Conservation (phyloP, 2,113 vertebrate genomes). For the Labeo catla region DNA sequence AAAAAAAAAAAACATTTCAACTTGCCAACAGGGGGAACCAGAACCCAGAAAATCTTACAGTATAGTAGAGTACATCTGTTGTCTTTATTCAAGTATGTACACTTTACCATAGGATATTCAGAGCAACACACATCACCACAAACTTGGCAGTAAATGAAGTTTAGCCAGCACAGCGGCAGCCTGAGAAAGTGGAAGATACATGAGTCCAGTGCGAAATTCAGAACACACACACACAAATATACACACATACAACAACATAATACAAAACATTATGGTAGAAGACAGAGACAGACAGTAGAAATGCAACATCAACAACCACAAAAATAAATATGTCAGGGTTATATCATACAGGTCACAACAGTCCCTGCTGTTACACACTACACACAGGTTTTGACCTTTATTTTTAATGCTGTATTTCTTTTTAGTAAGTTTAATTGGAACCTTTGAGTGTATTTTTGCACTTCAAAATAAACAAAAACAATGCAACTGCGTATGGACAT, state of each 20-base stretch:
- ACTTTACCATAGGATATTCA: slow-evolving; percentile 15
- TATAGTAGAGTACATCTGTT: neutral
- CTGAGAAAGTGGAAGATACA: slow-evolving; percentile 18
- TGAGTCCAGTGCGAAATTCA: slow-evolving; percentile 25
- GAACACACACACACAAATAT: slow-evolving; percentile 19
- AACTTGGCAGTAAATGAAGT: slow-evolving; percentile 15
- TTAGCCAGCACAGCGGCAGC: slow-evolving; percentile 47
- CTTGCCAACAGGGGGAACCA: slow-evolving; percentile 35
- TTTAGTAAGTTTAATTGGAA: neutral
- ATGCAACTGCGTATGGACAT: neutral
- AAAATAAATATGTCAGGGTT: slow-evolving; percentile 33
- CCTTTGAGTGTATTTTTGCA: neutral
- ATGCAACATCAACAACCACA: slow-evolving; percentile 29
- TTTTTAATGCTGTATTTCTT: neutral
- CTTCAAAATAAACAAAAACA: neutral
- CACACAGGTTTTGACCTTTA: neutral
- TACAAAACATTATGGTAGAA: slow-evolving; percentile 18
- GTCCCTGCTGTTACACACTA: neutral
- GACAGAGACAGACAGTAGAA: slow-evolving; percentile 28
- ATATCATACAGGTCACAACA: slow-evolving; percentile 29
- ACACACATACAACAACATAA: slow-evolving; percentile 26
- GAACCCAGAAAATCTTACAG: neutral
- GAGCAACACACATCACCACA: slow-evolving; percentile 26
- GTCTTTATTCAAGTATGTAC: slow-evolving; percentile 51
- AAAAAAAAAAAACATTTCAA: neutral